phyloP scores from a whole-genome alignment of 2,797 vertebrate genomes.

The Trichosurus vulpecula region DNA sequence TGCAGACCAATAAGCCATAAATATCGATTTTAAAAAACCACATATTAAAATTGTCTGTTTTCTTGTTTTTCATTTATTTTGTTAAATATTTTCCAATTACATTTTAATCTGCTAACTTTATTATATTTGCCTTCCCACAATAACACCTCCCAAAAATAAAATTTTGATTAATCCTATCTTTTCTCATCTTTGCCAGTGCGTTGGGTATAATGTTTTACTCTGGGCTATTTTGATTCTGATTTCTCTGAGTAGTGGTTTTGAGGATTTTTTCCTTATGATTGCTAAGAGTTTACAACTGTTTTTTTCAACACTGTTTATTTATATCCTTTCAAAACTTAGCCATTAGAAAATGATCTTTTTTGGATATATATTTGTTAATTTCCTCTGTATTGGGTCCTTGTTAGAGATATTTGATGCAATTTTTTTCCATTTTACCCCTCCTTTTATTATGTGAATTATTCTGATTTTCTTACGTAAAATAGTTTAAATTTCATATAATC shows the following conservation, averaged over 20 bases:
- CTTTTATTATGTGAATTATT: neutral
- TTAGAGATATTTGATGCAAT: neutral
- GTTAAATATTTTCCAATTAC: neutral
- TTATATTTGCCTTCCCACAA: neutral
- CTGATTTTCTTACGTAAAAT: neutral
- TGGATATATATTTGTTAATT: neutral
- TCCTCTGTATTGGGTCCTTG: too few species aligned
- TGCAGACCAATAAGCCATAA: neutral
- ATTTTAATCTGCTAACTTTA: neutral
- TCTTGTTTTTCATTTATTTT: neutral
- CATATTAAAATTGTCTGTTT: neutral
- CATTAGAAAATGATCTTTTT: neutral
- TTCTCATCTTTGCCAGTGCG: neutral
- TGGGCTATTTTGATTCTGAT: neutral
- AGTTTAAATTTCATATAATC: neutral
- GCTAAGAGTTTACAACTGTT: neutral
- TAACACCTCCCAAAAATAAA: neutral
- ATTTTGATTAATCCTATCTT: neutral
- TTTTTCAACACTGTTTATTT: neutral
- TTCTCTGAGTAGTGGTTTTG: neutral
- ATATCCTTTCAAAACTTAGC: neutral
- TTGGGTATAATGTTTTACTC: neutral
- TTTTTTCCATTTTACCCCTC: neutral
- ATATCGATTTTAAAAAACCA: neutral
- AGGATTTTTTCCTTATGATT: neutral